These are phyloP conservation scores for Chloropsis hardwickii DNA, from an alignment of 2,113 vertebrate species.

Conservation along the genomic window DNA sequence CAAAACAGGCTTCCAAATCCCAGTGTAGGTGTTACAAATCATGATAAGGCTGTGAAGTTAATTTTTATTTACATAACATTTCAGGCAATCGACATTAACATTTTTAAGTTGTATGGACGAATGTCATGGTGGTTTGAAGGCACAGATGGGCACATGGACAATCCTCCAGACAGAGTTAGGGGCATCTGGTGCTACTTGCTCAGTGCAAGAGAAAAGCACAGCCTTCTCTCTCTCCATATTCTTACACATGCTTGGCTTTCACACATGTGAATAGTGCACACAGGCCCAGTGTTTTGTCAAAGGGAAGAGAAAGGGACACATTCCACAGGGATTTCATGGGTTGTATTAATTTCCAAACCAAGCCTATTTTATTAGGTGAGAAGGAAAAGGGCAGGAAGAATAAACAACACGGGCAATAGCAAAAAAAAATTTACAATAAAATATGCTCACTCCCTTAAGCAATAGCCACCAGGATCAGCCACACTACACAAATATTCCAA, in stretches of 20 bases:
- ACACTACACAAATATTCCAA: not conserved
- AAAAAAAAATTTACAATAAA: not conserved
- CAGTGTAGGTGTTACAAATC: not conserved
- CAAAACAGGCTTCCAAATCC: not conserved
- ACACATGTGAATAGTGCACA: not conserved
- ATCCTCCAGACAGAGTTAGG: not conserved
- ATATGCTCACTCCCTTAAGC: not conserved
- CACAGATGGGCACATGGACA: not conserved
- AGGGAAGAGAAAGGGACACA: not conserved
- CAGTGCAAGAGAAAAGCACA: not conserved
- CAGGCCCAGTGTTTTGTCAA: not conserved
- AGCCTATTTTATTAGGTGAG: conserved; percentile 13
- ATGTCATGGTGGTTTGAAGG: not conserved
- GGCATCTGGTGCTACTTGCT: not conserved
- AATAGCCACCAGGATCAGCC: not conserved
- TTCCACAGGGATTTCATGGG: not conserved
- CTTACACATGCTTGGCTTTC: not conserved
- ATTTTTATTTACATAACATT: not conserved
- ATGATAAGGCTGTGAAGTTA: not conserved
- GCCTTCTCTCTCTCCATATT: not conserved
- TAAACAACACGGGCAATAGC: not conserved
- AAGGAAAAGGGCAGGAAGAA: not conserved
- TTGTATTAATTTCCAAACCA: conserved; percentile 4
- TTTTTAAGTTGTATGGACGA: not conserved
- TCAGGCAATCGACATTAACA: not conserved